phyloP scores from a whole-genome alignment of 2,113 vertebrate species.

The Gavialis gangeticus region DNA sequence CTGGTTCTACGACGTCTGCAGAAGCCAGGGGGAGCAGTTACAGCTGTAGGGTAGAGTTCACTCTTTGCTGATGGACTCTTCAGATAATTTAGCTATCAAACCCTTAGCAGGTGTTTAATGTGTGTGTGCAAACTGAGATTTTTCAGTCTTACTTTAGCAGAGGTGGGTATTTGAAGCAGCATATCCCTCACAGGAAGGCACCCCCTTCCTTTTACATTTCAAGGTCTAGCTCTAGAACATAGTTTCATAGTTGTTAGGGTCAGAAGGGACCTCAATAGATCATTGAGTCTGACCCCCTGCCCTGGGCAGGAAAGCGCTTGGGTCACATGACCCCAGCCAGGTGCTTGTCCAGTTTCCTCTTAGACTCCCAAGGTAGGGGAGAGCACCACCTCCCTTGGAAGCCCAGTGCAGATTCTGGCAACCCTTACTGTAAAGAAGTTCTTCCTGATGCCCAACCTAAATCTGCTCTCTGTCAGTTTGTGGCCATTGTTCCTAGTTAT shows the following conservation, averaged over 20 bases:
- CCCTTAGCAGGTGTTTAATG: neutral
- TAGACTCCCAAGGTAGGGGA: too few species aligned
- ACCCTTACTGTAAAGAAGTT: too few species aligned
- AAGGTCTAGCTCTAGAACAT: neutral
- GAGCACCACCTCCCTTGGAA: too few species aligned
- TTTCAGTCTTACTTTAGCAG: conserved; percentile 7
- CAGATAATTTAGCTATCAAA: neutral
- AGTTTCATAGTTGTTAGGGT: neutral
- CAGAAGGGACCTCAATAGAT: too few species aligned
- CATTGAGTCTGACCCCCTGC: too few species aligned
- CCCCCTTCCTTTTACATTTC: neutral
- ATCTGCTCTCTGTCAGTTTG: too few species aligned
- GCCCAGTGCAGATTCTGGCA: too few species aligned
- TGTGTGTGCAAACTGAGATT: fast-evolving
- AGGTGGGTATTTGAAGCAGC: neutral
- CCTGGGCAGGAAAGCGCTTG: too few species aligned
- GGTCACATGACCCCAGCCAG: too few species aligned
- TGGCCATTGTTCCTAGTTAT: too few species aligned
- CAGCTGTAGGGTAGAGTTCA: neutral
- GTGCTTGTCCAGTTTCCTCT: too few species aligned
- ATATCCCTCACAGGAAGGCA: neutral
- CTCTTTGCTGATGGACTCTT: neutral
- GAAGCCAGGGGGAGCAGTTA: neutral
- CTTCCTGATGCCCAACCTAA: too few species aligned
- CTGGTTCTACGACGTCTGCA: neutral